Conservation (phyloP, 2,888 invertebrate genomes). For the Rhagium mordax region DNA sequence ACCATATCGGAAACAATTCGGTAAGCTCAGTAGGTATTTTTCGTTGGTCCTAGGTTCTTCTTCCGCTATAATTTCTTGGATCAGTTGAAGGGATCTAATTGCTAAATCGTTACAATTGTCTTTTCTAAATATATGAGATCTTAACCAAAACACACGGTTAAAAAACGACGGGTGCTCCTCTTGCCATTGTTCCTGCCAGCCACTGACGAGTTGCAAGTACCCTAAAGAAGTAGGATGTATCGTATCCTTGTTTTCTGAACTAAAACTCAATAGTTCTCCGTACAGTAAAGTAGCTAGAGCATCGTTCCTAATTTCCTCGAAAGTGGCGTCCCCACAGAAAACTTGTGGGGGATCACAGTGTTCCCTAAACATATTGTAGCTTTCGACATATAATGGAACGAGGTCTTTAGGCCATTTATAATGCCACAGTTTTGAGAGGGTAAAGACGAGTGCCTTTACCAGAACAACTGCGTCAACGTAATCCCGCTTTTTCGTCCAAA, state of each 20-base stretch:
- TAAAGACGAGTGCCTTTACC: conserved; percentile 75
- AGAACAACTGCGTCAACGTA: conserved; percentile 75
- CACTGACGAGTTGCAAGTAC: conserved; percentile 70
- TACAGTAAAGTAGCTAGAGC: conserved; percentile 72
- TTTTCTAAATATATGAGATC: conserved; percentile 72
- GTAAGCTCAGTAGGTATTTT: conserved; percentile 67
- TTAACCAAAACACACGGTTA: conserved; percentile 73
- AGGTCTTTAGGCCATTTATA: conserved; percentile 78
- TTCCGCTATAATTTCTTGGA: conserved; percentile 49
- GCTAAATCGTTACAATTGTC: conserved; percentile 72
- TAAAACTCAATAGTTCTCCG: conserved; percentile 71
- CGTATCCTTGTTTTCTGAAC: conserved; percentile 48
- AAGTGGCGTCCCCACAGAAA: conserved; percentile 66
- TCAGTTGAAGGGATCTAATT: conserved; percentile 70
- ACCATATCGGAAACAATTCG: conserved; percentile 73
- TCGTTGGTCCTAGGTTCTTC: conserved; percentile 52
- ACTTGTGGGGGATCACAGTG: conserved; percentile 72
- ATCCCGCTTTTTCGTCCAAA: conserved; percentile 74
- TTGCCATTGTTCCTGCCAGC: conserved; percentile 68
- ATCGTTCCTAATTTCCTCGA: conserved; percentile 69
- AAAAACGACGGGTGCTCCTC: conserved; percentile 70
- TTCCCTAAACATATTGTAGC: conserved; percentile 64
- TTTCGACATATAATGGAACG: conserved; percentile 70
- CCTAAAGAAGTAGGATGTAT: conserved; percentile 70
- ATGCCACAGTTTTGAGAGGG: conserved; percentile 76